Base-by-base conservation (phyloP, 2,113 vertebrate genomes). In the Thalassarche chlororhynchos region DNA sequence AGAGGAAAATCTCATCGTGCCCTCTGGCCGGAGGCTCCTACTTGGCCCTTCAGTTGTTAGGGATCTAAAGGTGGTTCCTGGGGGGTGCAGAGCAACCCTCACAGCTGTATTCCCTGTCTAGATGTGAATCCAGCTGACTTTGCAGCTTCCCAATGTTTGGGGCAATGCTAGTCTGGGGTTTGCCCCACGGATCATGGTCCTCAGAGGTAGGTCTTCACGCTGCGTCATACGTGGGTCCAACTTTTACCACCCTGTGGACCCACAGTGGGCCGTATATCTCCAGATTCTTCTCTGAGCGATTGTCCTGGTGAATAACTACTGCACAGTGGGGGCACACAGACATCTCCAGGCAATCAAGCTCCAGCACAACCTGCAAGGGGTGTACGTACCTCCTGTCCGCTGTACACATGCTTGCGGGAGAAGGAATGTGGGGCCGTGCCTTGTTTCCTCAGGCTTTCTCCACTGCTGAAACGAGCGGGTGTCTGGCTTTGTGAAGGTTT, bases 181-280 rank as follows among this genome's bases (percentile, higher is more conserved):
- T 55, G 17, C 31, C 32, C 64, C 17, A 2, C 0, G 0, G 51
- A 34, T 46, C 1, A 0, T 25, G 74, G 40, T 47, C 26, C 57
- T 40, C 58, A 36, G 68, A 60, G 76, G 17, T 12, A 17, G 47
- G 11, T 81, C 83, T 89, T 84, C 58, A 69, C 71, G 58, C 54
- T 72, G 84, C 25, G 1, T 3, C 68, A 74, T 42, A 57, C 34
- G 15, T 54, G 8, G 8, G 25, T 57, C 14, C 40, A 17, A 0
- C 76, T 58, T 6, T 62, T 68, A 3, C 23, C 44, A 55, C 44
- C 40, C 20, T 60, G 9, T 55, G 62, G 44, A 17, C 57, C 11
- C 44, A 9, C 34, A 23, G 31, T 15, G 42, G 40, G 46, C 64
- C 7, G 2, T 61, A 2, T 36, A 15, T 79, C 38, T 86, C 65